phyloP scores from a whole-genome alignment of 2,888 invertebrate genomes.

The Altica lythri region DNA sequence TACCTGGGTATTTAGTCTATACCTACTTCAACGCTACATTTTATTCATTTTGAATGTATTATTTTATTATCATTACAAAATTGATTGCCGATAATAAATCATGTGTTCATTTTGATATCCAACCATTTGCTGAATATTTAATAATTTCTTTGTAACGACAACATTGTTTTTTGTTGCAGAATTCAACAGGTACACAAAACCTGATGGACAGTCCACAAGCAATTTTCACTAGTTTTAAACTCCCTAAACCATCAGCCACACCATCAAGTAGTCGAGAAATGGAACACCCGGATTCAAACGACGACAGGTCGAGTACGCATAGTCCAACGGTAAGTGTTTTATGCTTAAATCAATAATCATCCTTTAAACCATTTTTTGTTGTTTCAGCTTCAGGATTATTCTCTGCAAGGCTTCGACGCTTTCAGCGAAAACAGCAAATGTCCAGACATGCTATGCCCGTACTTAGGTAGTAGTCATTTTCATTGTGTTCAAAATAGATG shows the following conservation, averaged over 20 bases:
- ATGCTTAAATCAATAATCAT: no score
- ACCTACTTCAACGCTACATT: no score
- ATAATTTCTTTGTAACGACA: no score
- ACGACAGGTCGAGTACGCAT: slow-evolving; percentile 54
- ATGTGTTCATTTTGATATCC: no score
- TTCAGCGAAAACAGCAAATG: slow-evolving; percentile 68
- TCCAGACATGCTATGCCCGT: slow-evolving; percentile 75
- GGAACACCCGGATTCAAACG: slow-evolving; percentile 52
- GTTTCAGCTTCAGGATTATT: slow-evolving; percentile 59
- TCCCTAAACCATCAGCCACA: slow-evolving; percentile 69
- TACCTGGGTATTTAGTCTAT: no score
- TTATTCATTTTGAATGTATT: no score
- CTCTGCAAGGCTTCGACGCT: slow-evolving; percentile 67
- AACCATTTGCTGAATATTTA: background rate
- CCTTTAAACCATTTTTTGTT: slow-evolving; percentile 9
- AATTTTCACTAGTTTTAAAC: slow-evolving; percentile 90
- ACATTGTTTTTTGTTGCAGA: slow-evolving; percentile 38
- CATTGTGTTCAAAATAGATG: slow-evolving; percentile 85
- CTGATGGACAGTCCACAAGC: slow-evolving; percentile 78
- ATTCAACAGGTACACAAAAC: slow-evolving; percentile 53
- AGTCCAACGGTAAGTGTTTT: slow-evolving; percentile 52
- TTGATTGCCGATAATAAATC: no score
- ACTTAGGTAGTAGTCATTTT: slow-evolving; percentile 73
- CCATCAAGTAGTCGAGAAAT: slow-evolving; percentile 50
- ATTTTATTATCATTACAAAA: no score